Percentiles rank a stretch among this genome's conserved stretches.
Evolutionary conservation across 1,140 invertebrate species (phyloP).

Genomic region (Camponotus vicinus): DNA sequence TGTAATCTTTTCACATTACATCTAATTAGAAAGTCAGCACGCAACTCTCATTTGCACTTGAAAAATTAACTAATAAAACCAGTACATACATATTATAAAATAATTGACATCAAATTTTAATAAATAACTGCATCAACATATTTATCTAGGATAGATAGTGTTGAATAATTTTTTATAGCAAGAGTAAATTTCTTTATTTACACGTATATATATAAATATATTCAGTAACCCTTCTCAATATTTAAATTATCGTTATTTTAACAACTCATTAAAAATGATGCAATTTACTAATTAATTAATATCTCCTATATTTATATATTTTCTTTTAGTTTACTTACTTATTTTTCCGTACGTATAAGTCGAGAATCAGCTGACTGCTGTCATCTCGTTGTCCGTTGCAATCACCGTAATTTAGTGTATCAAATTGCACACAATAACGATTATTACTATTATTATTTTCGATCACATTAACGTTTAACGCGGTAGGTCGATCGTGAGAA

Average conservation of each 20-base stretch:
- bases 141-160: background rate
- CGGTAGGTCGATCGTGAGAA: too few species aligned
- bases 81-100: background rate
- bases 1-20: background rate
- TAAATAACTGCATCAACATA: background rate
- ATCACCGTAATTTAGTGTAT: background rate
- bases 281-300: background rate
- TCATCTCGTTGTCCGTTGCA: too few species aligned
- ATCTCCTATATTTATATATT: background rate
- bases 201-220: too few species aligned
- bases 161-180: background rate
- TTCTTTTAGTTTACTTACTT: too few species aligned
- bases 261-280: background rate
- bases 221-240: too few species aligned
- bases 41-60: background rate
- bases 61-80: background rate
- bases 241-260: constrained; percentile 9
- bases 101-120: background rate
- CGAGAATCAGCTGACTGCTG: too few species aligned
- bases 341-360: too few species aligned
- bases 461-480: background rate
- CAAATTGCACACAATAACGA: too few species aligned
- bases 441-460: background rate
- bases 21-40: background rate
- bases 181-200: background rate